Base-by-base conservation (phyloP, 2,113 vertebrate genomes). In the Lates calcarifer region DNA sequence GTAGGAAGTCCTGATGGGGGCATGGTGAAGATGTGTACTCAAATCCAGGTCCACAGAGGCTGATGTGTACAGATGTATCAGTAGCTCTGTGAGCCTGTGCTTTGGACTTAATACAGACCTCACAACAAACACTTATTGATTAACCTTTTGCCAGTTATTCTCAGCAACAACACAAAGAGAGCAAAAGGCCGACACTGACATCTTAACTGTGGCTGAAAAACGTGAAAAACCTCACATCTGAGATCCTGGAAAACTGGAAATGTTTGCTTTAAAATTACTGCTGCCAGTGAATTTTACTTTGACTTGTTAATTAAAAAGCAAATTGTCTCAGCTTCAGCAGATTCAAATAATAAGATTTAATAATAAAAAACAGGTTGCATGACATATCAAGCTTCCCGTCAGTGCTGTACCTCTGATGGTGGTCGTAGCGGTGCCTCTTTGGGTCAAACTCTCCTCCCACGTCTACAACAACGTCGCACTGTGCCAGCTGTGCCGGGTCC, bases 381-480 rank as follows among this genome's bases (percentile, higher is more conserved):
- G 41, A 43, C 41, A 43, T 43, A 15, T 43, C 4, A 15, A 35
- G 51, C 12, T 51, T 13, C 8, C 35, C 49, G 17, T 24, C n/a
- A 45, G 18, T 35, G 11, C 2, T 2, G 31, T 92, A 99, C 98
- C 98, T 96, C 91, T 99, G 98, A 91, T 99, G 98, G 83, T 99
- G 98, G 82, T 99, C 98, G 7, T 98, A 99, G 47, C 96, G 96
- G 73, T 98, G 96, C 41, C 72, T 94, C 77, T 90, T 86, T 1
- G 96, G 96, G 90, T 98, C 95, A 51, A 97, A 99, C 68, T 95
- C 97, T 18, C 97, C 98, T 12, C 98, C 98, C 28, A 99, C 98
- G 0, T 99, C 98, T 62, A 99, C 96, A 55, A 99, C 96, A 13
- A 99, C 79, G 1, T 99, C 97, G 20, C 98, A 99, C 24, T 87